These are phyloP conservation scores for Tapirus terrestris DNA, from an alignment of 2,113 vertebrate species.

Conservation along the genomic window DNA sequence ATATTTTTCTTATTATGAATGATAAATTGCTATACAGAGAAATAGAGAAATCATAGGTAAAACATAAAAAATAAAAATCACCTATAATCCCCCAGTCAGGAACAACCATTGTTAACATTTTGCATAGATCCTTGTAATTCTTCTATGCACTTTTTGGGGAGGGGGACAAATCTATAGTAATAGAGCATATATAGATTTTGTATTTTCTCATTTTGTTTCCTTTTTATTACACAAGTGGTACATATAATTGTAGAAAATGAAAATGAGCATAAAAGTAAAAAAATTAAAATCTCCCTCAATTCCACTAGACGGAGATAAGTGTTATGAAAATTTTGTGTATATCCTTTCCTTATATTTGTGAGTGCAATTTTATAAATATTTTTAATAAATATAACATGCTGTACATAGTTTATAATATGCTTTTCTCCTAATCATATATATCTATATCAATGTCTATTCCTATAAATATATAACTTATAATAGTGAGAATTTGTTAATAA, in stretches of 20 bases:
- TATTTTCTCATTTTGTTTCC: conserved; percentile 23
- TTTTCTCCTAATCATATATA: neutral
- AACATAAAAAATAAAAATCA: conserved; percentile 35
- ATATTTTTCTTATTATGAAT: neutral
- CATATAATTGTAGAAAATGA: neutral
- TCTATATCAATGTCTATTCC: neutral
- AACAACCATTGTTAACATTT: neutral
- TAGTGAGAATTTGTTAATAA: conserved; percentile 16
- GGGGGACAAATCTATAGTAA: neutral
- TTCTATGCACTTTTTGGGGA: neutral
- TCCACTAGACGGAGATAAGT: neutral
- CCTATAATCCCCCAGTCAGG: neutral
- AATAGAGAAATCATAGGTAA: conserved; percentile 1
- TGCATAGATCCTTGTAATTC: neutral
- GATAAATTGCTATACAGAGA: neutral
- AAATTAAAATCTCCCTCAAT: neutral
- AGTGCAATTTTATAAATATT: neutral
- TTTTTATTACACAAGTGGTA: neutral
- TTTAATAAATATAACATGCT: neutral
- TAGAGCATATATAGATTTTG: neutral
- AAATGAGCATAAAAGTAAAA: conserved; percentile 20
- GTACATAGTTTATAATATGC: neutral
- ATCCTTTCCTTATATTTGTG: conserved; percentile 1
- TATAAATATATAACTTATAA: neutral
- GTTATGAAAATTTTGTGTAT: neutral